Base-by-base conservation (phyloP, 1,140 invertebrate species). In the Mycetomoellerius zeteki region DNA sequence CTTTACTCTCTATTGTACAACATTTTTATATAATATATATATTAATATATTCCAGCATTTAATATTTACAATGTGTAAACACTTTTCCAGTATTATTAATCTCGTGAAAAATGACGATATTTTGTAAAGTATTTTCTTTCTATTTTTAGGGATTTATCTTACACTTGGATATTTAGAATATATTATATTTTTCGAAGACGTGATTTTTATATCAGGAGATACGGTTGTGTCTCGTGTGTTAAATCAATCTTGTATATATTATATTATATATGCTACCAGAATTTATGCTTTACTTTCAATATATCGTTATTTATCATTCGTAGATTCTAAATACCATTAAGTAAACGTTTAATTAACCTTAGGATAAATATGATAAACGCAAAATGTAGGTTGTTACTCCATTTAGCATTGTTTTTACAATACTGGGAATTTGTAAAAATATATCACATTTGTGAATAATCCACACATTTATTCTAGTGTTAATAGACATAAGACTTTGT, bases 391-490 rank as follows among this genome's bases (percentile, higher is more conserved):
- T 19, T 56, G 30, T 56, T 37, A 71, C 33, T 80, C 19, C 14
- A 69, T 16, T 67, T n/a, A 54, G 33, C n/a, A 24, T 37, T n/a
- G 19, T 14, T 81, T 65, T 65, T 78, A 65, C 12, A 78, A 50
- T 47, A 71, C 10, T 77, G 65, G 64, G 4, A 72, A 72, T 75
- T 50, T 75, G 33, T 37, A 84, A 73, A 84, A 60, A 75, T 50
- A 21, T 65, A 64, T 80, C 19, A 82, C n/a, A 7, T 43, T 47
- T 73, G 16, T 73, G n/a, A 60, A 73, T 47, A 60, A 60, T 47
- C 3, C 24, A 73, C 24, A 14, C 33, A 21, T 82, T 72, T 72
- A 82, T 73, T 73, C 19, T 47, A 5, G 47, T 54, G 14, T 72
- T 73, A 50, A 73, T 82, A 82, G 19, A 24, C 12, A 72, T 82